Evolutionary conservation across 2,888 invertebrate species (phyloP), one percentile per base, ranked within the genome.

Genomic region (Homarus gammarus): DNA sequence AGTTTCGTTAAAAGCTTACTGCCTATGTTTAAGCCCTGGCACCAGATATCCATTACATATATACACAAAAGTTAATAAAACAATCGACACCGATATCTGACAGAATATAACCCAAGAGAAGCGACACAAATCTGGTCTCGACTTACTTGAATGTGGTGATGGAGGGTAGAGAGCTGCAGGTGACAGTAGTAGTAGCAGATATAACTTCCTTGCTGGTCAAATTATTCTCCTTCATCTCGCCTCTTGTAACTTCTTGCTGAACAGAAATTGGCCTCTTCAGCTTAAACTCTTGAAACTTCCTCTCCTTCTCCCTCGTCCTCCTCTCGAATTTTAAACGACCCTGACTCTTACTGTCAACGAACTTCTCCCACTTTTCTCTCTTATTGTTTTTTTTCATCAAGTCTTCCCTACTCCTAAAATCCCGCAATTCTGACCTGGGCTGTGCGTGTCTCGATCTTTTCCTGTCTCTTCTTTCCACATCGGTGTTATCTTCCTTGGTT

Each of bases 101-200:
- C n/a, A n/a, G n/a, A n/a, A n/a, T n/a, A n/a, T n/a, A n/a, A n/a
- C n/a, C n/a, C n/a, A n/a, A n/a, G n/a, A n/a, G n/a, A n/a, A n/a
- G n/a, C n/a, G n/a, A n/a, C n/a, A n/a, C n/a, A n/a, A n/a, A n/a
- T n/a, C n/a, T 22, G 49, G n/a, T 10, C 22, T 49, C 2, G 27
- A 70, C 82, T 82, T 49, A 82, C 82, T 36, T 82, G 18, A 82
- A 82, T 31, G 82, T 64, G 70, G 82, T 40, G 22, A 82, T 31
- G 49, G 82, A 31, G n/a, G 82, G 33, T 22, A 82, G 70, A 49
- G 64, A 49, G 70, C 10, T 64, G 22, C 15, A 49, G 2, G 70
- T n/a, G 64, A 22, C 33, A 36, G n/a, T n/a, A n/a, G n/a, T n/a
- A n/a, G n/a, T n/a, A n/a, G n/a, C n/a, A n/a, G 8, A 8, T 49